Evolutionary conservation across 2,113 vertebrate species (phyloP).

Genomic region (Numida meleagris): DNA sequence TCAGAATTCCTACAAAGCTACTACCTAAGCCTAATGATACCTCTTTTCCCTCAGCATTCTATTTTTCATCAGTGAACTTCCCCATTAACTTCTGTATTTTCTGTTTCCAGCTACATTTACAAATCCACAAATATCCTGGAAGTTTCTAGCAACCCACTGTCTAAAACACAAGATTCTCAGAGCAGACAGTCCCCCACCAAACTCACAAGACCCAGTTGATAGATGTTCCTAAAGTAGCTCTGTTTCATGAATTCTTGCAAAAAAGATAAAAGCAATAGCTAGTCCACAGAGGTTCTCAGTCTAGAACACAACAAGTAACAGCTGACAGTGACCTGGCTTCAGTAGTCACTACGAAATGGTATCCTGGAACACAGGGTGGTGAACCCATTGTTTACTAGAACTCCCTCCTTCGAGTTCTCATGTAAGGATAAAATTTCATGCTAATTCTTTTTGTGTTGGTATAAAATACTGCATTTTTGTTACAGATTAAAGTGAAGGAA

Average conservation of each 20-base stretch:
- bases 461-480: neutral
- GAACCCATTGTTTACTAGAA: neutral
- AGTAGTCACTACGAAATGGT: neutral
- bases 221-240: neutral
- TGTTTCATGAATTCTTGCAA: neutral
- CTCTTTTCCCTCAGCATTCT: neutral
- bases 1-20: neutral
- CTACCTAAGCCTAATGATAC: neutral
- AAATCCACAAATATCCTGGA: neutral
- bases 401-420: neutral
- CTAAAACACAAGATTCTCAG: neutral
- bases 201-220: neutral
- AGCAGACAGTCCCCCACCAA: neutral
- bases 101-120: neutral
- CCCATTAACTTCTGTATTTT: neutral
- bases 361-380: neutral
- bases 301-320: neutral
- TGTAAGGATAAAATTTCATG: neutral
- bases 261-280: neutral
- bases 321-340: neutral
- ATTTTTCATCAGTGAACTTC: neutral
- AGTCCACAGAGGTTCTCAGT: neutral
- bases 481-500: neutral
- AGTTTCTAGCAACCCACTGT: neutral
- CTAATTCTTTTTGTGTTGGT: neutral